Conservation (phyloP, 1,140 invertebrate species). For the Tetragnatha versicolor region DNA sequence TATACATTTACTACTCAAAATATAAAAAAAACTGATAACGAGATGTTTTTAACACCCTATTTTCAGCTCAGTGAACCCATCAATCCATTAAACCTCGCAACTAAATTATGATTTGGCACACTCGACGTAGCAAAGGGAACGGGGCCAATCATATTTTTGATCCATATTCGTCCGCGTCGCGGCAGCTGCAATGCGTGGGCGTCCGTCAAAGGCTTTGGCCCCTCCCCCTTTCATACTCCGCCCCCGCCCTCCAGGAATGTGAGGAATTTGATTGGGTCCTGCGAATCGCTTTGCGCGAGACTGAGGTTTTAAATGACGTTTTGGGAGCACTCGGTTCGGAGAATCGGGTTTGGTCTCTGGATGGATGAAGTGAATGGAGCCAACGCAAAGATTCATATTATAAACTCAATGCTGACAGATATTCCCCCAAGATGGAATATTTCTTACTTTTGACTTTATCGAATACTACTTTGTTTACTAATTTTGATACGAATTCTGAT, state of each 20-base stretch:
- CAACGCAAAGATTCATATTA: neutral
- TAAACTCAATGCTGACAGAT: neutral
- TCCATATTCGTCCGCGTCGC: too few species aligned
- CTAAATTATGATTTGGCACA: too few species aligned
- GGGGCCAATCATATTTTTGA: too few species aligned
- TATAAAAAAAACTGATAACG: too few species aligned
- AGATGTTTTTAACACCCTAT: too few species aligned
- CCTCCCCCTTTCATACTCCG: constrained; percentile 1
- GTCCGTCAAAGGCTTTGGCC: neutral
- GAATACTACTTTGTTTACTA: too few species aligned
- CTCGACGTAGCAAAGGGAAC: too few species aligned
- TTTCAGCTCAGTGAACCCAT: too few species aligned
- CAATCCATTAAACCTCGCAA: too few species aligned
- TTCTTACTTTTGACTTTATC: neutral
- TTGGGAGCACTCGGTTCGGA: neutral
- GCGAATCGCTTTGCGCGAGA: neutral
- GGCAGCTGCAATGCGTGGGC: neutral
- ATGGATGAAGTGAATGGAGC: neutral
- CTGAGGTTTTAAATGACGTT: too few species aligned
- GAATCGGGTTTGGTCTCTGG: neutral
- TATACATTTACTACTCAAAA: too few species aligned
- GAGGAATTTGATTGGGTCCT: constrained; percentile 34
- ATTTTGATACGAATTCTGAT: too few species aligned
- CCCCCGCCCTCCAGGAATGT: constrained; percentile 25
- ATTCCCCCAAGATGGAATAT: neutral